Percentiles rank a stretch among this genome's conserved stretches.
phyloP scores from a whole-genome alignment of 2,113 vertebrate species.

The Oreochromis aureus region DNA sequence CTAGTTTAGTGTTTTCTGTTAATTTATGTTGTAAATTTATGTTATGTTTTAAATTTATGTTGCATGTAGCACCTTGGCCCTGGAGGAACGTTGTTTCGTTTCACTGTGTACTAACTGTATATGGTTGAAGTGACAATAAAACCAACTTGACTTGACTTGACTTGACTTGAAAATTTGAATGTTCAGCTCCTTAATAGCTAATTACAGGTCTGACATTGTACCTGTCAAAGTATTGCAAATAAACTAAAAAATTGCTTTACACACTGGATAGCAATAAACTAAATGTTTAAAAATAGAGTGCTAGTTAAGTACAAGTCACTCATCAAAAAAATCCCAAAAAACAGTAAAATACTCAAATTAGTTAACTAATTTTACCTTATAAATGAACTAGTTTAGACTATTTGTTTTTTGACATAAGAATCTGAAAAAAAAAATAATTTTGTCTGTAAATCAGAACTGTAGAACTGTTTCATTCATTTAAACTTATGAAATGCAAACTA shows the following conservation, averaged over 20 bases:
- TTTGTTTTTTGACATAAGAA: neutral
- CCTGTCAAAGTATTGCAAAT: neutral
- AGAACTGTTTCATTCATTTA: neutral
- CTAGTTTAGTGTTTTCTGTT: no score
- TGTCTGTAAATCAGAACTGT: no score
- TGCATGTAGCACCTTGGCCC: no score
- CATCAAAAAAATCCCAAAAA: no score
- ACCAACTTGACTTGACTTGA: no score
- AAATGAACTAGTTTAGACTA: neutral
- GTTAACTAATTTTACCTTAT: neutral
- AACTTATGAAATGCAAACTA: neutral
- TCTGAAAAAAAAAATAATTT: neutral
- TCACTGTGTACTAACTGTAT: no score
- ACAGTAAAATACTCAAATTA: neutral
- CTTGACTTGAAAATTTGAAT: neutral
- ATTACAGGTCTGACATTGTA: neutral
- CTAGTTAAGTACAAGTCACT: no score
- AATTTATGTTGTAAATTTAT: no score
- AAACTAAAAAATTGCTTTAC: neutral
- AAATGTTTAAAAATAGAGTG: no score
- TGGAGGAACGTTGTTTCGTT: no score
- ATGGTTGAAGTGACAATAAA: no score
- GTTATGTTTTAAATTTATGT: no score
- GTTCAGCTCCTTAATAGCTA: neutral
- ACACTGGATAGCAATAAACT: neutral